Evolutionary conservation across 2,113 vertebrate genomes (phyloP).

Genomic region (Centropristis striata): DNA sequence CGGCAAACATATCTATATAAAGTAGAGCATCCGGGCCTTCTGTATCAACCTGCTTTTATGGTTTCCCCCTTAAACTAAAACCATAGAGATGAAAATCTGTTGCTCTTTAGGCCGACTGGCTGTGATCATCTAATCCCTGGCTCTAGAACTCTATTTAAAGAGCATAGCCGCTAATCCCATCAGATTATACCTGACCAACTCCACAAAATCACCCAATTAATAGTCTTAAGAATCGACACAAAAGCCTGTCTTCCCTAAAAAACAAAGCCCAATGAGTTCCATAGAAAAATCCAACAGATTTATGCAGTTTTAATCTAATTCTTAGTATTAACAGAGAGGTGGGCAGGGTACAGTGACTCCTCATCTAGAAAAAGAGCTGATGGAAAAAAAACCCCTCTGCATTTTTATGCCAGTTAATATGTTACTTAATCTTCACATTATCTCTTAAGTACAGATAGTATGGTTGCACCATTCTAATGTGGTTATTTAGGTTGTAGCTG

Average conservation of each 20-base stretch:
- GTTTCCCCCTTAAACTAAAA: slow-evolving; percentile 34
- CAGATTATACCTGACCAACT: slow-evolving; percentile 78
- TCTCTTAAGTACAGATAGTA: neutral
- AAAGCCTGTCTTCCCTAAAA: slow-evolving; percentile 41
- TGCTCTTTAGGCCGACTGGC: slow-evolving; percentile 46
- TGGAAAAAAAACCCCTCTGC: neutral
- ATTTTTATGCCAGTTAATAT: slow-evolving; percentile 1
- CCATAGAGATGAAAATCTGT: slow-evolving; percentile 57
- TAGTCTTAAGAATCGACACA: slow-evolving; percentile 53
- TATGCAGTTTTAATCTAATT: slow-evolving; percentile 31
- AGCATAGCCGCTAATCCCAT: slow-evolving; percentile 74
- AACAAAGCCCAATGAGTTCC: neutral
- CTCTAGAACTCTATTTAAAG: slow-evolving; percentile 80
- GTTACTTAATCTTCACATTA: neutral
- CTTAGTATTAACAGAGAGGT: slow-evolving; percentile 17
- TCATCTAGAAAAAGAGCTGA: neutral
- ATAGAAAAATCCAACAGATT: slow-evolving; percentile 36
- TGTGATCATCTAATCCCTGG: slow-evolving; percentile 76
- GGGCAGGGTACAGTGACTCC: neutral
- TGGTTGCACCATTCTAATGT: neutral
- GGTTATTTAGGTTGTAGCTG: neutral
- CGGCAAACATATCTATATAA: neutral
- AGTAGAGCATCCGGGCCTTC: neutral
- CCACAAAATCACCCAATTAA: slow-evolving; percentile 73
- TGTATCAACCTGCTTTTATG: neutral